phyloP scores from a whole-genome alignment of 2,113 vertebrate genomes.

The Thinocorus orbignyianus region DNA sequence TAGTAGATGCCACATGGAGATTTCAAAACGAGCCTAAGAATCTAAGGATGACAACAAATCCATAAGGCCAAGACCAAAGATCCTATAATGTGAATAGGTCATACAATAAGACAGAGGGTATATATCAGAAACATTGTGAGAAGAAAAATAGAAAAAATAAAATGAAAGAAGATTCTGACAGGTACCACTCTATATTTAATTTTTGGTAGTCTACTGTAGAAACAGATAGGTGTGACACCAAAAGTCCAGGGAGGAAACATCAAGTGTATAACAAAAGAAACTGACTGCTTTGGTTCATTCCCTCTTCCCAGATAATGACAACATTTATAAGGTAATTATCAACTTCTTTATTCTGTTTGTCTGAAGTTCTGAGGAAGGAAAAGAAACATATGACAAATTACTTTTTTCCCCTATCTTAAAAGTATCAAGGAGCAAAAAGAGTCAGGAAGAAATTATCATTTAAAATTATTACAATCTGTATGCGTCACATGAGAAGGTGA shows the following conservation, averaged over 20 bases:
- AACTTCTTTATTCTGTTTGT: neutral
- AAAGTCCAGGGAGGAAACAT: neutral
- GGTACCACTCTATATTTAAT: neutral
- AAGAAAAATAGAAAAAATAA: neutral
- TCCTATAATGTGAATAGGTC: neutral
- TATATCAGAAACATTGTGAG: neutral
- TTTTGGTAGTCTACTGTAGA: neutral
- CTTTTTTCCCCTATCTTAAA: neutral
- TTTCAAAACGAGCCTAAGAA: neutral
- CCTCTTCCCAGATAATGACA: neutral
- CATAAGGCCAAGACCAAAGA: fast-evolving
- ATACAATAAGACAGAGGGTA: neutral
- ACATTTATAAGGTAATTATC: neutral
- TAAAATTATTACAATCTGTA: neutral
- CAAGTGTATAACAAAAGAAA: neutral
- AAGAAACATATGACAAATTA: neutral
- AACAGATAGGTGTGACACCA: neutral
- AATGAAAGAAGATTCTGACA: neutral
- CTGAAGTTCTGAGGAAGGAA: neutral
- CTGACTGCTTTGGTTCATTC: neutral
- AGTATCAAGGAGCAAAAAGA: neutral
- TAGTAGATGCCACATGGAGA: neutral
- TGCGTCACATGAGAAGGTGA: neutral
- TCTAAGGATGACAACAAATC: neutral
- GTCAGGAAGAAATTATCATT: neutral